Evolutionary conservation across 2,797 vertebrate species (phyloP), one percentile per base, ranked within the genome.

Genomic region (Acridotheres tristis): DNA sequence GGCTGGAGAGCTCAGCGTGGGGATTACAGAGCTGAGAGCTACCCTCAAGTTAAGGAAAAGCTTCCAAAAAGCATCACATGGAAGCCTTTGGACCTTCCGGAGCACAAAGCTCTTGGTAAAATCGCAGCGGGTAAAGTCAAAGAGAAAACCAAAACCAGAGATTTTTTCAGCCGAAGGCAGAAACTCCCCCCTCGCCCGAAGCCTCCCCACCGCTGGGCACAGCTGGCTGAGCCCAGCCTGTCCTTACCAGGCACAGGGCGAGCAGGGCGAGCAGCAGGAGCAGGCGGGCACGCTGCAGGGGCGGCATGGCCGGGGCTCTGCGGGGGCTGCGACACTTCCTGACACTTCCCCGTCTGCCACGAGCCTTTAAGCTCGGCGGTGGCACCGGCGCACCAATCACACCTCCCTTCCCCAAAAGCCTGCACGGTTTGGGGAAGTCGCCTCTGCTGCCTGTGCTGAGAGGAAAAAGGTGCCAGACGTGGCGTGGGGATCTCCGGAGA

Each of bases 381-480:
- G 15, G 19, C 69, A 5, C 10, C 1, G 3, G 20, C 7, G 21
- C 90, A 43, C 76, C 91, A 63, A 50, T 48, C 91, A 10, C 84
- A 34, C 45, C 50, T 54, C 27, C 85, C 90, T 36, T 6, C 51
- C 57, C 55, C 26, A 5, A 25, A 36, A 30, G 5, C 32, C 5
- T 0, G 6, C 5, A 32, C 0, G 0, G 1, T 45, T 57, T 47
- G 55, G 48, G 47, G 77, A 88, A 85, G 85, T 57, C 0, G 0
- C 21, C 4, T 5, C 10, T 0, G 5, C 26, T 8, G 62, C 16
- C 0, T 2, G 5, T 0, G 34, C 54, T 23, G 48, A 0, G 2
- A 40, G 38, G 10, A 3, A 55, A n/a, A 55, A 23, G 34, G 34
- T 3, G 40, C n/a, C 18, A 18, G 43, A 4, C 0, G 2, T 0